Evolutionary conservation across 1,140 invertebrate species (phyloP), one percentile per base, ranked within the genome.

Genomic region (Cylas formicarius): DNA sequence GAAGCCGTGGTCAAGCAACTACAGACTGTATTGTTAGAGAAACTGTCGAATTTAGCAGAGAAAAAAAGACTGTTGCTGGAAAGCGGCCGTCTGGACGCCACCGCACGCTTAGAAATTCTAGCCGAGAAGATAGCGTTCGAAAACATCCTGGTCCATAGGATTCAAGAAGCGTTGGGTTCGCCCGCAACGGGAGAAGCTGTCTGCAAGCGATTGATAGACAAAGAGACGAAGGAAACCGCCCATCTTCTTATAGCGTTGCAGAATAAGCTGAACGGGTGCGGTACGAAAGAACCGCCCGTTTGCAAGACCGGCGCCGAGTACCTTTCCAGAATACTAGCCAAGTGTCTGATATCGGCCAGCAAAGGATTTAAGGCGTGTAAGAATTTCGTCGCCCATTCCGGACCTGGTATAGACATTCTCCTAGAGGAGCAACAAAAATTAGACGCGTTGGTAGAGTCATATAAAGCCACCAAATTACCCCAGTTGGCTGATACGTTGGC

Each of bases 51-150:
- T 45, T 68, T 85, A 48, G 70, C 77, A 8, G 74, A 74, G 50
- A 78, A 74, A 55, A 75, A 78, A 55, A 72, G 73, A 21, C 61
- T 66, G 7, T 63, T 85, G 4, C 68, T 74, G 29, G 70, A 77
- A 41, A 70, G 73, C 6, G 77, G 78, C 32, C 73, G 78, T 50
- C 70, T 83, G 41, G 77, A 81, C 38, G 72, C 74, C 24, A 70
- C 76, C 48, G 76, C 78, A 33, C 80, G 77, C 55, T 62, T 81
- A 42, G 75, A 80, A 55, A 69, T 86, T 34, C 62, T 86, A 43
- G 82, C 82, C 2, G 82, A 86, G 58, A 80, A 84, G 53, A 67
- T 86, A 16, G 82, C 84, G 0, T 86, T 80, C 58, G 83, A 87
- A 67, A 79, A 78, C 23, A 74, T 84, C 13, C 66, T 84, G 33